Base-by-base conservation (phyloP, 2,888 invertebrate species). In the Mythimna lalbum region DNA sequence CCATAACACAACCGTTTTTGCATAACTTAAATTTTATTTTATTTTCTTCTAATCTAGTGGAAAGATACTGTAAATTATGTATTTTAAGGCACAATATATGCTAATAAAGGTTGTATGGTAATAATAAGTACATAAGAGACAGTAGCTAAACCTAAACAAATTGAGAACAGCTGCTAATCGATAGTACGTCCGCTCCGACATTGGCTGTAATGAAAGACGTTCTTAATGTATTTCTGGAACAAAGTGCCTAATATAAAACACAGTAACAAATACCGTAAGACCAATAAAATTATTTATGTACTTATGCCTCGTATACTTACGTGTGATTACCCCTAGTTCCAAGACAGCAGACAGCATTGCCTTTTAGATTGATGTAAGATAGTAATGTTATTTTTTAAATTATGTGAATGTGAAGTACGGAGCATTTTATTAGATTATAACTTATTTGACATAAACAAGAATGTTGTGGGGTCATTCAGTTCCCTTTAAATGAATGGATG, bases 111-210 rank as follows among this genome's bases (percentile, higher is more conserved):
- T 27, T 39, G 1, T 52, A 12, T 27, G n/a, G 33, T 19, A 6
- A 19, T 23, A 47, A 23, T 17, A 14, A 49, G 47, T 47, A 47
- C 21, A 7, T 43, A 14, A 17, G 39, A 23, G 36, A 27, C 4
- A 71, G 19, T 49, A 57, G 57, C 4, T 33, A 43, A 43, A 14
- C 27, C 12, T 56, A 49, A 62, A 49, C 31, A 56, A 73, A 67
- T 57, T 39, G 4, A 19, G 23, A 64, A 33, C 12, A 61, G 17
- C 14, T 31, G 57, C 19, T 43, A 57, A 65, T 77, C 77, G 52
- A 70, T 65, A 77, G 64, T 62, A 70, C 76, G 77, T 71, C 77
- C 52, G 12, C 52, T 53, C 59, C 43, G 62, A 65, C 76, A 76
- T 71, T 76, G 77, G 14, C 52, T 62, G 43, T 47, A 47, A 62